Percentiles rank a stretch among this genome's conserved stretches.
Conservation (phyloP, 2,888 invertebrate genomes). For the Protodeltote pygarga region DNA sequence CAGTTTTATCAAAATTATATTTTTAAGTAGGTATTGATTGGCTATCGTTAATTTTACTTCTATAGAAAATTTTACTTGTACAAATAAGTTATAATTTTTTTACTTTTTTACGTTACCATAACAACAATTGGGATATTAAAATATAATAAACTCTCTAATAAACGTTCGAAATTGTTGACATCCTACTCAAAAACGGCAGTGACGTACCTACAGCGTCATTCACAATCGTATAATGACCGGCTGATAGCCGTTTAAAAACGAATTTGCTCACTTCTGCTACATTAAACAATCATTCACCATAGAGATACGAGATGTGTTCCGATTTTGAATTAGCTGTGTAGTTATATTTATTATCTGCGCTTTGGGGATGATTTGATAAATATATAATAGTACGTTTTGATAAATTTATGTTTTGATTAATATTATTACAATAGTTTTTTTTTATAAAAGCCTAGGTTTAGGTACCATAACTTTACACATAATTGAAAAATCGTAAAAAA, state of each 20-base stretch:
- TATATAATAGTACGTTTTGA: neutral
- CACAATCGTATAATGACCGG: conserved; percentile 82
- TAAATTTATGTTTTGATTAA: no score
- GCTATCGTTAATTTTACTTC: no score
- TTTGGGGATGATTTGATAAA: conserved; percentile 14
- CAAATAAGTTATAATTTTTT: no score
- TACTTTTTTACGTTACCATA: no score
- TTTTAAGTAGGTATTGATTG: no score
- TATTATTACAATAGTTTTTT: no score
- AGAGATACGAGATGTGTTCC: conserved; percentile 55
- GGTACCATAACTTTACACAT: no score
- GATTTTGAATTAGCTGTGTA: conserved; percentile 51
- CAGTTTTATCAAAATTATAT: no score
- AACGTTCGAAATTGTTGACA: conserved; percentile 49
- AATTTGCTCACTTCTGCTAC: conserved; percentile 87
- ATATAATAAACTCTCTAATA: neutral
- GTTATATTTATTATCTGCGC: conserved; percentile 38
- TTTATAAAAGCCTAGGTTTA: no score
- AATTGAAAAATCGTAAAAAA: no score
- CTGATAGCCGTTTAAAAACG: conserved; percentile 88
- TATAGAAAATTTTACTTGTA: no score
- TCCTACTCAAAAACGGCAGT: conserved; percentile 59
- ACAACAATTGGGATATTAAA: no score
- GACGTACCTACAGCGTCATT: conserved; percentile 69
- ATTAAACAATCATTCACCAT: conserved; percentile 80